Percentiles rank a stretch among this genome's conserved stretches.
These are phyloP conservation scores for Neopelma chrysocephalum DNA, from an alignment of 2,797 vertebrate species.

Conservation along the genomic window DNA sequence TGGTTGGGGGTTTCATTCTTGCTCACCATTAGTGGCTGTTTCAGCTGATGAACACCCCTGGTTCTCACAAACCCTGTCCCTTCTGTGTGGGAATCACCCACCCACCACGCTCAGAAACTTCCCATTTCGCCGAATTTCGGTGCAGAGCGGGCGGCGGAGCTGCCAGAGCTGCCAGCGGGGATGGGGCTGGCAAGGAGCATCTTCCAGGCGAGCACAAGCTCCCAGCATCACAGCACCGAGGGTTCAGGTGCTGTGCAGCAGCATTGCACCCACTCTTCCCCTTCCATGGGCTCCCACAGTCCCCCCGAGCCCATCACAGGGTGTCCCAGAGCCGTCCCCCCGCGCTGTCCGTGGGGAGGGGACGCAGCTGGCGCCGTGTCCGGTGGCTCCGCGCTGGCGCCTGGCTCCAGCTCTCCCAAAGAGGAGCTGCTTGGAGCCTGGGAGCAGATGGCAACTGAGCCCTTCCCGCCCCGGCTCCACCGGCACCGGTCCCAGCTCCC, in stretches of 20 bases:
- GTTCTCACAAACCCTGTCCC: background rate
- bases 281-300: background rate
- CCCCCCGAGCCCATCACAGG: background rate
- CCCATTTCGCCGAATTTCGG: background rate
- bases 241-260: background rate
- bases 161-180: background rate
- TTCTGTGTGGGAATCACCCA: background rate
- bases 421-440: background rate
- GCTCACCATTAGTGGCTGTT: background rate
- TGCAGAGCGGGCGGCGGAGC: background rate
- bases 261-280: background rate
- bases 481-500: background rate
- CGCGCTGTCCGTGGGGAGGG: rapidly evolving
- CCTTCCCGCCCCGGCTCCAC: background rate
- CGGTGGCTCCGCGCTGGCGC: rapidly evolving
- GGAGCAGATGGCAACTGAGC: slow-evolving; percentile 57
- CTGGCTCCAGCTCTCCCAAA: background rate
- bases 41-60: background rate
- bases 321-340: background rate
- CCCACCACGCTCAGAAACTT: background rate
- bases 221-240: rapidly evolving
- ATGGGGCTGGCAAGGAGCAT: background rate
- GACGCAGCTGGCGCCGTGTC: rapidly evolving
- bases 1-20: background rate
- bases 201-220: background rate